Conservation (phyloP, 2,888 invertebrate genomes). For the Thera obeliscata region DNA sequence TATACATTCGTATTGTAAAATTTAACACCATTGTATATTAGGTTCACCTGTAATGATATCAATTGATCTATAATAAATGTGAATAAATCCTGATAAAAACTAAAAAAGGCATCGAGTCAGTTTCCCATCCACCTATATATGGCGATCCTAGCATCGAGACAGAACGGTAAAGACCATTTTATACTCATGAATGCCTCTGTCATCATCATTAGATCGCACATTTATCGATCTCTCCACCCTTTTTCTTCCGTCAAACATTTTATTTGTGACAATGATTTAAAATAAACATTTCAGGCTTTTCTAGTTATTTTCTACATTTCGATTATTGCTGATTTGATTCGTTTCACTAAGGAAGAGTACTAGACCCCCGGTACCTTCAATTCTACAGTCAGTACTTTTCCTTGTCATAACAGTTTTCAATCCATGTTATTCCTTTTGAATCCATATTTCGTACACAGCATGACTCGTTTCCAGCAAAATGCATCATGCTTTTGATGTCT, state of each 20-base stretch:
- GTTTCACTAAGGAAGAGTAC: constrained; percentile 67
- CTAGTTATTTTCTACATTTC: constrained; percentile 65
- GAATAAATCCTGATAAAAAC: constrained; percentile 79
- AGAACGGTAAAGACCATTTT: constrained; percentile 82
- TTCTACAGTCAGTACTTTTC: constrained; percentile 65
- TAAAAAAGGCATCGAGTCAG: constrained; percentile 68
- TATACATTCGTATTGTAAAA: constrained; percentile 81
- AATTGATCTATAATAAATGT: constrained; percentile 77
- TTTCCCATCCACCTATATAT: constrained; percentile 71
- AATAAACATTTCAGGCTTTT: constrained; percentile 68
- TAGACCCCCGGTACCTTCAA: constrained; percentile 38
- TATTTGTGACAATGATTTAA: constrained; percentile 59
- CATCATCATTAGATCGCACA: constrained; percentile 82
- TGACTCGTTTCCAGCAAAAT: constrained; percentile 75
- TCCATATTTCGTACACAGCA: constrained; percentile 73
- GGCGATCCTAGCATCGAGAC: constrained; percentile 80
- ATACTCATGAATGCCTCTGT: constrained; percentile 83
- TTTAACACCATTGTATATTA: constrained; percentile 76
- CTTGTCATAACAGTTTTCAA: constrained; percentile 57
- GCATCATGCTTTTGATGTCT: constrained; percentile 84
- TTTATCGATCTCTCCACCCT: constrained; percentile 73
- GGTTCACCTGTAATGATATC: constrained; percentile 77
- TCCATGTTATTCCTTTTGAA: constrained; percentile 59
- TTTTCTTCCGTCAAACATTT: constrained; percentile 72
- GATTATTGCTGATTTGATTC: constrained; percentile 60